A percentile compares a stretch with the other conserved stretches of the same genome.
Conservation (phyloP, 2,888 invertebrate genomes). For the Drosophila histrio region DNA sequence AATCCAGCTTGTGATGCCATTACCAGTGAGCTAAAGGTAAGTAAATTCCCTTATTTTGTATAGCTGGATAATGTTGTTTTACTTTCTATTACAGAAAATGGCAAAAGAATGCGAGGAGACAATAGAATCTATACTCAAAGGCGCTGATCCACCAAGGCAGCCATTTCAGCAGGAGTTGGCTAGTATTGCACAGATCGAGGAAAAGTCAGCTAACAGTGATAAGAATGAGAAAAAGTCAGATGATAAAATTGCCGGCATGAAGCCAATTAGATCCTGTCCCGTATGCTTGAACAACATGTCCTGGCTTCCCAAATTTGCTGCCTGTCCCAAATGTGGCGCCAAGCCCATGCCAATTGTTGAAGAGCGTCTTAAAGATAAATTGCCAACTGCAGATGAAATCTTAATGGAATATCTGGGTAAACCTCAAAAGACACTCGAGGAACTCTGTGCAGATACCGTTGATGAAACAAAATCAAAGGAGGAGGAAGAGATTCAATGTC, state of each 20-base stretch:
- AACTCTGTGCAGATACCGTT: constrained; percentile 23
- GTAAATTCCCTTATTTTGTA: neutral
- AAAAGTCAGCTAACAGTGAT: neutral
- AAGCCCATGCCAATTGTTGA: constrained; percentile 69
- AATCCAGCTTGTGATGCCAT: constrained; percentile 38
- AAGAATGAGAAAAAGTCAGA: neutral
- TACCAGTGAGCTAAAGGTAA: constrained; percentile 63
- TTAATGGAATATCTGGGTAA: constrained; percentile 68
- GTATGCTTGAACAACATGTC: constrained; percentile 80
- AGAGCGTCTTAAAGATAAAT: constrained; percentile 49
- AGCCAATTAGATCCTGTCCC: constrained; percentile 71
- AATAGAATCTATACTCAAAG: neutral
- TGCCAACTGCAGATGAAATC: constrained; percentile 74
- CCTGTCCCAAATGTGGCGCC: constrained; percentile 80
- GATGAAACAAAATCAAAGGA: no score
- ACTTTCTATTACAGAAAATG: constrained; percentile 37
- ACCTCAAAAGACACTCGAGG: constrained; percentile 5
- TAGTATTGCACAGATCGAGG: neutral
- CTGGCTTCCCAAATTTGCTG: constrained; percentile 84
- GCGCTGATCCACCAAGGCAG: neutral
- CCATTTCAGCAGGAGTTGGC: neutral
- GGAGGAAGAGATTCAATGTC: constrained; percentile 18
- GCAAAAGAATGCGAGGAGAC: constrained; percentile 41
- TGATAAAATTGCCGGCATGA: constrained; percentile 19
- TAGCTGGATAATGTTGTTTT: neutral